phyloP scores from a whole-genome alignment of 2,797 vertebrate species.

The Notolabrus celidotus region DNA sequence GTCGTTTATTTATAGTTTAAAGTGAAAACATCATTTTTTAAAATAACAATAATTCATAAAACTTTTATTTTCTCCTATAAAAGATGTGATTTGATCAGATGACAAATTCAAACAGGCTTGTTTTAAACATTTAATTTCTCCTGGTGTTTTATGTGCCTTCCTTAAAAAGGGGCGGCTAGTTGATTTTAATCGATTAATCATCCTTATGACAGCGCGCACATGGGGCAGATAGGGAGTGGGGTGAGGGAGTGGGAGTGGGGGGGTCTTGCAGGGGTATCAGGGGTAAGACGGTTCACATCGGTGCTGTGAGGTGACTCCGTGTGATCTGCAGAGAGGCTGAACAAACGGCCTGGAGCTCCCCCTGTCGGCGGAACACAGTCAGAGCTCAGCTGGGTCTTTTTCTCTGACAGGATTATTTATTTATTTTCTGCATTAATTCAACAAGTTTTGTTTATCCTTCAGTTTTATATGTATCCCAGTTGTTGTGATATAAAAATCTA shows the following conservation, averaged over 20 bases:
- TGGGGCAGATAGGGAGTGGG: not conserved
- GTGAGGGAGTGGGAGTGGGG: constrained; percentile 2
- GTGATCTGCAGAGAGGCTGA: not conserved
- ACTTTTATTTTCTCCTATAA: no score
- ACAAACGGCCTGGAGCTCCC: constrained; percentile 48
- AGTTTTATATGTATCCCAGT: no score
- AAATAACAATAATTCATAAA: no score
- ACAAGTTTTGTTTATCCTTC: no score
- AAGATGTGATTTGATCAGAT: no score
- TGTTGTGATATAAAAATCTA: no score
- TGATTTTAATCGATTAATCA: not conserved
- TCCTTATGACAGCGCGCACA: not conserved
- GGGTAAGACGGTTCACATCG: constrained; percentile 14
- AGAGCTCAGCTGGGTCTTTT: not conserved
- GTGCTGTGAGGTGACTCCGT: constrained; percentile 3
- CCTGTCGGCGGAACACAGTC: constrained; percentile 24
- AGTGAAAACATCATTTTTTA: no score
- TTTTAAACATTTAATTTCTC: no score
- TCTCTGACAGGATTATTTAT: not conserved
- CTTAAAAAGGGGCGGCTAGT: no score
- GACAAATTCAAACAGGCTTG: no score
- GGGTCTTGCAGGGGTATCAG: constrained; percentile 1
- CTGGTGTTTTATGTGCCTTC: no score
- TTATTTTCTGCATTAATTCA: not conserved
- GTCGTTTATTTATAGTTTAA: no score